Percentiles rank a stretch among this genome's conserved stretches.
phyloP scores from a whole-genome alignment of 1,140 invertebrate genomes.

The Papilio dardanus region DNA sequence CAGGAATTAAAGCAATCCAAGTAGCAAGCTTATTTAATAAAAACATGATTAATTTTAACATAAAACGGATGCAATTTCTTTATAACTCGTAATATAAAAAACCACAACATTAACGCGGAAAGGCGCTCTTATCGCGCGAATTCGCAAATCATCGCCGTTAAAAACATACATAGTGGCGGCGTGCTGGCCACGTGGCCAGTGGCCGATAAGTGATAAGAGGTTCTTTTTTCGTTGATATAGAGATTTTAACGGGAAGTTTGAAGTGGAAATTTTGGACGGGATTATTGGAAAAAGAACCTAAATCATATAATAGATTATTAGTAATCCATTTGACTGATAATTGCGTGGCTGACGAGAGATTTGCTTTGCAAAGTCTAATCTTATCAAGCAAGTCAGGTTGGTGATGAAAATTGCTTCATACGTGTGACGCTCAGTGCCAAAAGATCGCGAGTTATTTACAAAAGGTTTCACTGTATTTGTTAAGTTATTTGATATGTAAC shows the following conservation, averaged over 20 bases:
- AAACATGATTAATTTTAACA: not conserved
- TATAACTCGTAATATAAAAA: slow-evolving; percentile 6
- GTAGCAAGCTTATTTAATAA: not conserved
- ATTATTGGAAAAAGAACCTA: slow-evolving; percentile 12
- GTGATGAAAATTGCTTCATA: not conserved
- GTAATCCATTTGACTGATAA: not conserved
- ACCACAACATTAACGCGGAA: slow-evolving; percentile 13
- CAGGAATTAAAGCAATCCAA: not conserved
- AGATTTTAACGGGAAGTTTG: not conserved
- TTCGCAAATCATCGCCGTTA: not conserved
- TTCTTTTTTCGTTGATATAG: not conserved
- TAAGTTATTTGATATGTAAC: too few species aligned
- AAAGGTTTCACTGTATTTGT: too few species aligned
- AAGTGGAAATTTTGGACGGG: not conserved
- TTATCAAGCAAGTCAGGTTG: not conserved
- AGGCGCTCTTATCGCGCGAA: not conserved
- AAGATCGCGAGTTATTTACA: too few species aligned
- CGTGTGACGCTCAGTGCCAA: too few species aligned
- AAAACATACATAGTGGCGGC: not conserved
- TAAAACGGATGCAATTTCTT: not conserved
- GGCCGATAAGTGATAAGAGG: slow-evolving; percentile 4
- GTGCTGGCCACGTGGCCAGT: slow-evolving; percentile 12
- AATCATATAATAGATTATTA: not conserved
- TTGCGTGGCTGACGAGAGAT: not conserved
- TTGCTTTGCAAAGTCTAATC: not conserved